A percentile compares a stretch with the other conserved stretches of the same genome.
Conservation (phyloP, 2,113 vertebrate genomes). For the Daubentonia madagascariensis region DNA sequence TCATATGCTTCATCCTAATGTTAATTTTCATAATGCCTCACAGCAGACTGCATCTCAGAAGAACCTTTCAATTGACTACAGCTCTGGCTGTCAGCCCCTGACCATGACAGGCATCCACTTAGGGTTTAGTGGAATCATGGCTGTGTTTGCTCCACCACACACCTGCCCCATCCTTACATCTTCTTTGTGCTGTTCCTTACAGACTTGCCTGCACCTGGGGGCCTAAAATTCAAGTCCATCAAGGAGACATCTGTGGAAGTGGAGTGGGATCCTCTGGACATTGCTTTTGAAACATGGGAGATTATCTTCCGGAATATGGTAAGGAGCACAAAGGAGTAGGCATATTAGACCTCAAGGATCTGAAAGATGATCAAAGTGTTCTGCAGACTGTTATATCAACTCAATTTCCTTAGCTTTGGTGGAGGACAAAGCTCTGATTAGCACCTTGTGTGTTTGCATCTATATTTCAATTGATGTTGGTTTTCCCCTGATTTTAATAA, state of each 20-base stretch:
- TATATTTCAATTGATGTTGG: neutral
- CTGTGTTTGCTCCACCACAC: accelerated
- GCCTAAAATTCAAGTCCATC: constrained; percentile 96
- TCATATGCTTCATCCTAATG: neutral
- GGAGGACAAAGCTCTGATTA: neutral
- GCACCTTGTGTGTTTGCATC: neutral
- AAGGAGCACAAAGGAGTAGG: constrained; percentile 77
- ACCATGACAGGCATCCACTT: neutral
- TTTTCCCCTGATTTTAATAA: neutral
- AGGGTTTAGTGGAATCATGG: neutral
- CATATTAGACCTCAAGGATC: accelerated
- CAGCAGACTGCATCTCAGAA: neutral
- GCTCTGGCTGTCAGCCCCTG: neutral
- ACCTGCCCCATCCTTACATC: neutral
- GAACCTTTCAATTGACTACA: neutral
- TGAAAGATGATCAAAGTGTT: neutral
- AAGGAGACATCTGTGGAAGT: constrained; percentile 95
- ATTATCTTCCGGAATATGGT: constrained; percentile 95
- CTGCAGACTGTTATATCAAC: neutral
- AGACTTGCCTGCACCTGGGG: constrained; percentile 97
- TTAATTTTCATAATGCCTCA: neutral
- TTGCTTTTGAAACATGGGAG: constrained; percentile 97
- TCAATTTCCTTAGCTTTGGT: neutral
- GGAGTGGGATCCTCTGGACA: constrained; percentile 95
- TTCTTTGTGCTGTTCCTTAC: constrained; percentile 23